A percentile compares a stretch with the other conserved stretches of the same genome.
These are phyloP conservation scores for Sebastes schlegelii DNA, from an alignment of 2,113 vertebrate genomes.

Conservation along the genomic window DNA sequence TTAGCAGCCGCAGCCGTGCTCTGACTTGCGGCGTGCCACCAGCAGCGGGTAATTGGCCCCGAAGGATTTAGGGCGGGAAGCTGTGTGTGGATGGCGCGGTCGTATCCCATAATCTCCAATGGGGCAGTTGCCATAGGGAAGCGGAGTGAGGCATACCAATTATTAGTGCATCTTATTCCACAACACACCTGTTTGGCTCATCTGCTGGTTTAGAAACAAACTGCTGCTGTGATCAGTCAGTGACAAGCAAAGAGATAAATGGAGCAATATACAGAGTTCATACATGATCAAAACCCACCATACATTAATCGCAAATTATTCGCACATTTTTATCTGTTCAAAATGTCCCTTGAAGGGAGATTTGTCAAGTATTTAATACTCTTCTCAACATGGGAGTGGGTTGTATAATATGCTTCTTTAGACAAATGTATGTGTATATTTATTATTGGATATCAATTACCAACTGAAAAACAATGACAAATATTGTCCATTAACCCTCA, in stretches of 20 bases:
- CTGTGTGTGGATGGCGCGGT: constrained; percentile 65
- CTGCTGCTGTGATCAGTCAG: constrained; percentile 38
- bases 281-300: background rate
- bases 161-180: constrained; percentile 79
- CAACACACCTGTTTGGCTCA: constrained; percentile 78
- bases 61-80: constrained; percentile 68
- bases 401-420: no score
- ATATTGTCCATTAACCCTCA: no score
- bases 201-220: constrained; percentile 44
- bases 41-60: constrained; percentile 88
- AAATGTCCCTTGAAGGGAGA: no score
- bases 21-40: constrained; percentile 81
- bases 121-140: constrained; percentile 81
- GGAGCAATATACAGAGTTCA: background rate
- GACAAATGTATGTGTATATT: no score
- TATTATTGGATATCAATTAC: no score
- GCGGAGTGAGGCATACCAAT: constrained; percentile 78
- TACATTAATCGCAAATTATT: no score
- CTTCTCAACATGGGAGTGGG: no score
- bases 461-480: no score
- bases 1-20: constrained; percentile 81
- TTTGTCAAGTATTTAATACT: background rate
- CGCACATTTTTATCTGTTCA: no score
- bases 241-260: background rate
- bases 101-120: constrained; percentile 77